phyloP scores from a whole-genome alignment of 2,113 vertebrate genomes.

The Prietella phreatophila region DNA sequence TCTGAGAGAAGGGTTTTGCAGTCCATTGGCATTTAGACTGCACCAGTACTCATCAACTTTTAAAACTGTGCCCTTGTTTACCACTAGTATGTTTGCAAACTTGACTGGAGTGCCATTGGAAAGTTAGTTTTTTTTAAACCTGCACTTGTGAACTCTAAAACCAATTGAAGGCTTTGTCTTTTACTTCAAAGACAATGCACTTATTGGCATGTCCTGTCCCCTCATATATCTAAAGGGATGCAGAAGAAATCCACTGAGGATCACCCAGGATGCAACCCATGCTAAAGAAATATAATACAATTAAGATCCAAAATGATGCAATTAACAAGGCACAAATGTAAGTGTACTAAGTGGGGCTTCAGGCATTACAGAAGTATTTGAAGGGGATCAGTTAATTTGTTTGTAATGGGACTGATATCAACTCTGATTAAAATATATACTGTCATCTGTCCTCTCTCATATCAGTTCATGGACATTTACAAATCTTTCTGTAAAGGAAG shows the following conservation, averaged over 20 bases:
- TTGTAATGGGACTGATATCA: slow-evolving; percentile 39
- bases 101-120: slow-evolving; percentile 28
- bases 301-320: background rate
- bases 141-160: background rate
- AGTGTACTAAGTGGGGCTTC: slow-evolving; percentile 27
- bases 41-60: slow-evolving; percentile 31
- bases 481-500: slow-evolving; percentile 56
- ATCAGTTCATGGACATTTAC: slow-evolving; percentile 48
- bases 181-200: background rate
- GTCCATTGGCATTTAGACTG: slow-evolving; percentile 85
- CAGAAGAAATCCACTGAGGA: slow-evolving; percentile 6
- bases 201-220: slow-evolving; percentile 12
- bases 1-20: slow-evolving; percentile 88
- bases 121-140: background rate
- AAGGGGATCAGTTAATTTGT: slow-evolving; percentile 15
- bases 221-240: slow-evolving; percentile 5
- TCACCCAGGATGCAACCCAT: background rate
- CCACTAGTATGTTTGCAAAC: slow-evolving; percentile 38
- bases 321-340: slow-evolving; percentile 1
- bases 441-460: slow-evolving; percentile 53
- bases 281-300: background rate
- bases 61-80: slow-evolving; percentile 45
- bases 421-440: slow-evolving; percentile 44
- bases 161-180: slow-evolving; percentile 19
- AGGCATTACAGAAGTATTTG: slow-evolving; percentile 24